phyloP scores from a whole-genome alignment of 2,113 vertebrate genomes.

The Echinops telfairi region DNA sequence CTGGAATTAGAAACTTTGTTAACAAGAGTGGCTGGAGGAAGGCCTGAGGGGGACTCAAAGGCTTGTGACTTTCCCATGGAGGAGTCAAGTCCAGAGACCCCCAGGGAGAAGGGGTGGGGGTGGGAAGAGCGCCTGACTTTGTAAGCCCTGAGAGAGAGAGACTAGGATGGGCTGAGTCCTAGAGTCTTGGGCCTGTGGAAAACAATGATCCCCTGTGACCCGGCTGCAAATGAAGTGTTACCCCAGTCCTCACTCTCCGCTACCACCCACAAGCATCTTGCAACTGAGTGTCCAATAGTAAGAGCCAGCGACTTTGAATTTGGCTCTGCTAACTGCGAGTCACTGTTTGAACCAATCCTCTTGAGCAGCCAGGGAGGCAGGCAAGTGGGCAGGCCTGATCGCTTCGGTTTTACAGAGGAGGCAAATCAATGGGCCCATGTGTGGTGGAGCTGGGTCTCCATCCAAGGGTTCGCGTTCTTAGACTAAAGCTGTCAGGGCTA shows the following conservation, averaged over 20 bases:
- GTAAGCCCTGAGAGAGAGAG: not conserved
- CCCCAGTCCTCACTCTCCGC: not conserved
- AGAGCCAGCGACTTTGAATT: not conserved
- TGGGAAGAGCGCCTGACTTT: not conserved
- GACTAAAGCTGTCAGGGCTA: not conserved
- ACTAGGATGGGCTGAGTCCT: not conserved
- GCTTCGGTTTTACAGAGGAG: constrained; percentile 24
- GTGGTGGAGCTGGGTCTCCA: not conserved
- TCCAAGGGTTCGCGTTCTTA: not conserved
- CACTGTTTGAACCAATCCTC: not conserved
- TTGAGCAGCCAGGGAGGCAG: not conserved
- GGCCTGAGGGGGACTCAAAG: constrained; percentile 22
- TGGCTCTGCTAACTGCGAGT: not conserved
- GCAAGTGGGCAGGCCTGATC: not conserved
- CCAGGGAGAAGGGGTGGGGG: not conserved
- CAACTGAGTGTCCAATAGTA: not conserved
- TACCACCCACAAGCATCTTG: not conserved
- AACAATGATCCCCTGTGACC: not conserved
- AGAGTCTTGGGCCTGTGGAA: not conserved
- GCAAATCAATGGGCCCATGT: not conserved
- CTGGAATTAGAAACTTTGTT: constrained; percentile 68
- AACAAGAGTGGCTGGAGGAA: constrained; percentile 41
- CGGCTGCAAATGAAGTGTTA: constrained; percentile 33
- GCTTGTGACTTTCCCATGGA: constrained; percentile 31
- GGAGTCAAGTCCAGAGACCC: constrained; percentile 40